A percentile compares a stretch with the other conserved stretches of the same genome.
phyloP scores from a whole-genome alignment of 2,888 invertebrate genomes.

The Hypolimnas misippus region DNA sequence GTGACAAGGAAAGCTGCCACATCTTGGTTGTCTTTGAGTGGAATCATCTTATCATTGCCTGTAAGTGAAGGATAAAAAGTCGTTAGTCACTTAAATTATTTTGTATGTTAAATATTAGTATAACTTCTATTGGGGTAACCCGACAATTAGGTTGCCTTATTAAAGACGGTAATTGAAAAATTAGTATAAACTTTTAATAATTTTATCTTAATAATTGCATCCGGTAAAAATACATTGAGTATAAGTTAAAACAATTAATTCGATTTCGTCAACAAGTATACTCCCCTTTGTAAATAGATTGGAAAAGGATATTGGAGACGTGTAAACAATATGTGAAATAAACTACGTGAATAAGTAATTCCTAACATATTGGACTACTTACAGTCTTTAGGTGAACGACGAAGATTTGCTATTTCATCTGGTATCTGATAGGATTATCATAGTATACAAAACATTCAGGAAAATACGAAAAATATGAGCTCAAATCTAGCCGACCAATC shows the following conservation, averaged over 20 bases:
- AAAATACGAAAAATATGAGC: constrained; percentile 62
- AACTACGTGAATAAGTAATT: constrained; percentile 26
- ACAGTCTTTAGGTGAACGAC: constrained; percentile 57
- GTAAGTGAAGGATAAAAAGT: constrained; percentile 38
- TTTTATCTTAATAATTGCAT: not conserved
- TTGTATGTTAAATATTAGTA: not conserved
- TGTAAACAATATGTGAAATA: constrained; percentile 72
- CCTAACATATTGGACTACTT: constrained; percentile 51
- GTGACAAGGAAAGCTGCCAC: constrained; percentile 98
- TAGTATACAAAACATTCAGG: constrained; percentile 69
- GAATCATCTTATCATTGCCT: constrained; percentile 89
- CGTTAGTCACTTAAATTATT: not conserved
- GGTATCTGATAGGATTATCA: constrained; percentile 64
- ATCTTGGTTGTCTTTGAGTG: constrained; percentile 96
- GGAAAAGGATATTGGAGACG: constrained; percentile 68
- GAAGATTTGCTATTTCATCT: constrained; percentile 60
- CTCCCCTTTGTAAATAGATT: constrained; percentile 79
- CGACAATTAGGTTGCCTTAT: constrained; percentile 8
- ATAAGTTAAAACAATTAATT: constrained; percentile 16
- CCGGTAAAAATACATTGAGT: too few species aligned
- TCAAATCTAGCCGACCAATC: constrained; percentile 65
- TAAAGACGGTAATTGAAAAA: constrained; percentile 6
- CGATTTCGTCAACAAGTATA: constrained; percentile 53
- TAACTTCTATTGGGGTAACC: constrained; percentile 14
- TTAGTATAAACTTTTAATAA: not conserved